phyloP scores from a whole-genome alignment of 2,113 vertebrate genomes.

The Apodemus sylvaticus region DNA sequence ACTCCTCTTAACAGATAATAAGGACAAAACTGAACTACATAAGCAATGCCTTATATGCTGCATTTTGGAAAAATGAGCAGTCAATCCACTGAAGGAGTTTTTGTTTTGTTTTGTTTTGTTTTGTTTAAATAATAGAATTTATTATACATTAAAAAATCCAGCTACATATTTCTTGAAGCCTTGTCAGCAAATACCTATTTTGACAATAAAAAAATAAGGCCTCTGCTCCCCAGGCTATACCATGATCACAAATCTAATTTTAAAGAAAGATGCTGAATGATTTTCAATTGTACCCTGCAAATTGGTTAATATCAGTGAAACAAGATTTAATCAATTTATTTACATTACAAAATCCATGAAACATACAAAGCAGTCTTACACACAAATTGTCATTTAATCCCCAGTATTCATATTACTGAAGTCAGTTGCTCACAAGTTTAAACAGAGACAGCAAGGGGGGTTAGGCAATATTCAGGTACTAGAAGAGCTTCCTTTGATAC shows the following conservation, averaged over 20 bases:
- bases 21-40: fast-evolving
- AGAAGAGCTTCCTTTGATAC: background rate
- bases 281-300: conserved; percentile 73
- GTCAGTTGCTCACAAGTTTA: conserved; percentile 55
- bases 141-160: conserved; percentile 79
- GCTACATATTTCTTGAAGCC: conserved; percentile 72
- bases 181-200: conserved; percentile 61
- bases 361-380: conserved; percentile 79
- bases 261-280: conserved; percentile 73
- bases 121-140: conserved; percentile 78
- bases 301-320: conserved; percentile 77
- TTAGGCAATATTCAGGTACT: background rate
- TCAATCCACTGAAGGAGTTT: background rate
- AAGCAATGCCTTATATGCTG: background rate
- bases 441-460: background rate
- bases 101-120: no score
- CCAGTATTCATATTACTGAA: conserved; percentile 72
- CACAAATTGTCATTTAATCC: conserved; percentile 70
- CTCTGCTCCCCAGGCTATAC: conserved; percentile 61
- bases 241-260: conserved; percentile 71
- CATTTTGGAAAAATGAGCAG: background rate
- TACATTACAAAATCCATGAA: conserved; percentile 78
- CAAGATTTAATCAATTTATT: conserved; percentile 74
- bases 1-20: background rate
- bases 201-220: conserved; percentile 79